These are phyloP conservation scores for Procapra przewalskii DNA, from an alignment of 2,113 vertebrate species.

Conservation along the genomic window DNA sequence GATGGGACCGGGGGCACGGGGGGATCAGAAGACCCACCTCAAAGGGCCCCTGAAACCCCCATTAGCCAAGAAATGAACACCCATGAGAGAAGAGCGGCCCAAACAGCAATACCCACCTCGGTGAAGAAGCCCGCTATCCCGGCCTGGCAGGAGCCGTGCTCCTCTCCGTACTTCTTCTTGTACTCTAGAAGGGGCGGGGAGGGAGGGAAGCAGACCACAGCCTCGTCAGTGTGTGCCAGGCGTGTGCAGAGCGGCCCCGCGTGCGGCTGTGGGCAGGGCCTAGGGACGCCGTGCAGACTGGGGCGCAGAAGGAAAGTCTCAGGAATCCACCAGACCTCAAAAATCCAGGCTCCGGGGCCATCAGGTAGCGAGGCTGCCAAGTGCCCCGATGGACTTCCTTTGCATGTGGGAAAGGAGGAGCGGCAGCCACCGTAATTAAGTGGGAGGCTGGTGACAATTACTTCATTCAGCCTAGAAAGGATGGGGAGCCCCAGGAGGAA, in stretches of 20 bases:
- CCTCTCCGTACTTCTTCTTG: conserved; percentile 98
- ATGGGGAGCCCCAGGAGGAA: not conserved
- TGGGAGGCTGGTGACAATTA: not conserved
- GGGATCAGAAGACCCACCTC: not conserved
- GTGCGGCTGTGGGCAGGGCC: not conserved
- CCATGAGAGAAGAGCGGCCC: not conserved
- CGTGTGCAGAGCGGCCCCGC: not conserved
- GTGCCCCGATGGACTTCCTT: not conserved
- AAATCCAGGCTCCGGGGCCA: conserved; percentile 15
- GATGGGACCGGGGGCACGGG: fast-evolving
- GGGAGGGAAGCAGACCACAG: conserved; percentile 68
- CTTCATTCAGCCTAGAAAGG: not conserved
- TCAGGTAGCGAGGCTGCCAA: not conserved
- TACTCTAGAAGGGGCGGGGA: conserved; percentile 85
- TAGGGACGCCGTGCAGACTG: not conserved
- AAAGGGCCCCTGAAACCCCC: not conserved
- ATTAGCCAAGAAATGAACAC: not conserved
- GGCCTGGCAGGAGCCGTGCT: conserved; percentile 98
- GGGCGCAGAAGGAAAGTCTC: not conserved
- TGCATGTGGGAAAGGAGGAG: not conserved
- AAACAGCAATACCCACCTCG: conserved; percentile 84
- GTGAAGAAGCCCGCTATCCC: conserved; percentile 95
- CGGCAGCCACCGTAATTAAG: not conserved
- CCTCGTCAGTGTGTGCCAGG: conserved; percentile 72
- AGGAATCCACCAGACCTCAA: conserved; percentile 47